phyloP scores from a whole-genome alignment of 64 coral and sea anemone species.

The Montipora efflorescens region DNA sequence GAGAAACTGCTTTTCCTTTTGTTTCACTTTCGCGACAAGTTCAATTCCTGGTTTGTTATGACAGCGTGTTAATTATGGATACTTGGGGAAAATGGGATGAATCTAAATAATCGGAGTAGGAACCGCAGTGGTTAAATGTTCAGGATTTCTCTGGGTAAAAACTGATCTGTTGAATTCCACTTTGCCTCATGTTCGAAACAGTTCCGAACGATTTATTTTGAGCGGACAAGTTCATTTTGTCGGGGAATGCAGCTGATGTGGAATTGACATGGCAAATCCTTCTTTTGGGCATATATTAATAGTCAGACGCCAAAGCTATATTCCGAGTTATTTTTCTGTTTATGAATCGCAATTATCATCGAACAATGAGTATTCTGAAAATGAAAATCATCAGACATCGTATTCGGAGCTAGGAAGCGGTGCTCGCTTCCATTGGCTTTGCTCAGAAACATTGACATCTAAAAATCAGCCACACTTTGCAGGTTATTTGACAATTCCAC shows the following conservation, averaged over 20 bases:
- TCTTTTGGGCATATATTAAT: slow-evolving; percentile 26
- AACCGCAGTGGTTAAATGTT: slow-evolving; percentile 25
- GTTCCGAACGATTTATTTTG: background rate
- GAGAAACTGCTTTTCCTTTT: background rate
- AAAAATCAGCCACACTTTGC: background rate
- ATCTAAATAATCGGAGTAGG: background rate
- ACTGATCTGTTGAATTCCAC: background rate
- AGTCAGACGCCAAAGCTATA: slow-evolving; percentile 53
- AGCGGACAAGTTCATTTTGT: background rate
- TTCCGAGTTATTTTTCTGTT: slow-evolving; percentile 59
- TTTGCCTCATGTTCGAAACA: background rate
- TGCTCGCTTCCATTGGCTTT: background rate
- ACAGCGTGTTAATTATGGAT: slow-evolving; percentile 21
- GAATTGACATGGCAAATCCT: slow-evolving; percentile 14
- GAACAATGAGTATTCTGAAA: slow-evolving; percentile 33
- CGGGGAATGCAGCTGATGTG: background rate
- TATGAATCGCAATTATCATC: slow-evolving; percentile 55
- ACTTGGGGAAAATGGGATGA: background rate
- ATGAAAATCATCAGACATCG: slow-evolving; percentile 21
- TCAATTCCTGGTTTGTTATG: background rate
- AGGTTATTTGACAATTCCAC: slow-evolving; percentile 14
- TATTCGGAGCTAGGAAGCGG: background rate
- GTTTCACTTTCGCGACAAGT: too few relatives aligned
- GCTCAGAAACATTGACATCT: background rate
- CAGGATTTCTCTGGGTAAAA: background rate